Base-by-base conservation (phyloP, 2,113 vertebrate genomes). In the Brevimyrus niger region DNA sequence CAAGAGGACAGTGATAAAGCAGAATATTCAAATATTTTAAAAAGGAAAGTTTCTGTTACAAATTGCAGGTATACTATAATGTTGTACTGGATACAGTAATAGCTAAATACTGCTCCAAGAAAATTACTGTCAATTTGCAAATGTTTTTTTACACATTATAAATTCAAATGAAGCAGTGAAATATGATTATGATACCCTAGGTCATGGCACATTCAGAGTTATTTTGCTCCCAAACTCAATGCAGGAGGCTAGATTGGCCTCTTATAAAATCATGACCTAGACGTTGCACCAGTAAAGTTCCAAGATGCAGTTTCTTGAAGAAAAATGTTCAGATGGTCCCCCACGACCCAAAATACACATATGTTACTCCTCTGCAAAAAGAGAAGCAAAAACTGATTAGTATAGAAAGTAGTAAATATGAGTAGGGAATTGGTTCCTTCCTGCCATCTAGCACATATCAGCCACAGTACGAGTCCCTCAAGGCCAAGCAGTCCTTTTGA, bases 391-490 rank as follows among this genome's bases (percentile, higher is more conserved):
- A 27, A 4, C 3, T 46, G 82, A 44, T 46, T 27, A 47, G 46
- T 85, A 21, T 4, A 46, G 19, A 85, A 10, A n/a, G 82, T 47
- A 85, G 82, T 84, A 46, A 44, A 85, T 46, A 48, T 58, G 7
- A 42, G 51, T 6, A 4, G 73, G 17, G 82, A 46, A 10, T n/a
- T 48, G 7, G 82, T 27, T 93, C 96, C 95, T 93, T 97, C 97
- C 92, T 95, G 93, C 97, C 97, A 93, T 99, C 96, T 27, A 95
- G 86, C 11, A 98, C 97, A 3, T 98, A 99, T 98, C 98, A 99
- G 93, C 98, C 98, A 0, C 98, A 99, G 95, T 98, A 99, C 0
- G 97, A 98, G 88, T 99, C 98, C 91, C 93, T 94, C 0, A 96
- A 95, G 0, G 93, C 87, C 1, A 95, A 90, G 65, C 98, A 99